Evolutionary conservation across 2,113 vertebrate genomes (phyloP).

Genomic region (Toxotes chatareus): DNA sequence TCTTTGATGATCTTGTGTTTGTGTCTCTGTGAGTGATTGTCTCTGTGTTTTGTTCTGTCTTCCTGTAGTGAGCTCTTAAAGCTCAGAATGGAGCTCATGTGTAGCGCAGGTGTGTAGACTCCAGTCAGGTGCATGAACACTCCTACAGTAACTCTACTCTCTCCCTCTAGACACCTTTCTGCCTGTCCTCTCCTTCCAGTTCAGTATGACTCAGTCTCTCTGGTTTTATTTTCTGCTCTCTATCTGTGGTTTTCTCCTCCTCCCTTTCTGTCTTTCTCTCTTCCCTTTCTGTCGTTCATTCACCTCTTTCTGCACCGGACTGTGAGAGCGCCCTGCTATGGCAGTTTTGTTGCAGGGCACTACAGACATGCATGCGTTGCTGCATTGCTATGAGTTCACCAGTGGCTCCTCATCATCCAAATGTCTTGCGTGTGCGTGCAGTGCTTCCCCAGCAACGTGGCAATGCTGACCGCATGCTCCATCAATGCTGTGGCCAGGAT

Average conservation of each 20-base stretch:
- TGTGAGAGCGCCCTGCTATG: constrained; percentile 76
- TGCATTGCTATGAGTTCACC: constrained; percentile 72
- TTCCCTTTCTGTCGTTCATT: constrained; percentile 23
- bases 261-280: constrained; percentile 15
- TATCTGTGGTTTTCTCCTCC: background rate
- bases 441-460: constrained; percentile 70
- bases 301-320: constrained; percentile 69
- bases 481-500: constrained; percentile 74
- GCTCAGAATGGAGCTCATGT: constrained; percentile 83
- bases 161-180: constrained; percentile 31
- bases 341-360: constrained; percentile 73
- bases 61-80: constrained; percentile 86
- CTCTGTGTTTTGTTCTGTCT: constrained; percentile 84
- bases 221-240: constrained; percentile 17
- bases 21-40: constrained; percentile 84
- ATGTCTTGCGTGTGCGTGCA: constrained; percentile 69
- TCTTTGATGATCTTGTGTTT: constrained; percentile 83
- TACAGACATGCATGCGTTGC: constrained; percentile 80
- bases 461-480: constrained; percentile 79
- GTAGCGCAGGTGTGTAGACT: constrained; percentile 86
- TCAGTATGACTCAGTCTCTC: constrained; percentile 35
- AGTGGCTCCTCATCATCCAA: constrained; percentile 58
- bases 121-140: constrained; percentile 83
- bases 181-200: constrained; percentile 33
- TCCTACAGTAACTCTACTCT: constrained; percentile 38